Evolutionary conservation across 2,113 vertebrate species (phyloP), one percentile per base, ranked within the genome.

Genomic region (Clarias batrachus): DNA sequence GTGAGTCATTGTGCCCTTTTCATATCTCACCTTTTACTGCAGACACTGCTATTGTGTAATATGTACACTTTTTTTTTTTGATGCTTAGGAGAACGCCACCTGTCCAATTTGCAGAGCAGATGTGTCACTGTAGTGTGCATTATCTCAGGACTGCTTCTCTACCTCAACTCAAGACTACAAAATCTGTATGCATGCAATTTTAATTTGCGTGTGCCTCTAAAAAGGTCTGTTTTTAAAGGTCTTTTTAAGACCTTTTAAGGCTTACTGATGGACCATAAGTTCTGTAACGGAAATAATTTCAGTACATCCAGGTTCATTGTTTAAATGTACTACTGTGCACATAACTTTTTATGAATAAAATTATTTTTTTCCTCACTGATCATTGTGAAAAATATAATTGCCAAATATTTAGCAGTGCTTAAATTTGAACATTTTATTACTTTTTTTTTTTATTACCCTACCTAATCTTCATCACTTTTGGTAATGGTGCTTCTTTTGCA

Each of bases 91-190:
- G 7, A 96, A 94, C 87, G 8, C 87, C 87, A 95, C 93, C 17
- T 96, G 95, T 90, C 95, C 95, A 0, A 94, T 95, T 85, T 96
- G 95, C 91, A 92, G 95, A 89, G 93, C 87, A 0, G 92, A 95
- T 90, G 91, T 95, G 63, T 91, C 92, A 0, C 90, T 93, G 9
- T 63, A 85, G 2, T 73, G 57, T 73, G 3, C 52, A 16, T 66
- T 63, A 66, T 33, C 73, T 85, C 82, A 86, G 77, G 77, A 73
- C 63, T 60, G 19, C 56, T 17, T 79, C 30, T 74, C 87, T 89
- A 90, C 90, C 87, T 91, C 91, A 60, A 56, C 66, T 17, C 23
- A 37, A 17, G 30, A 21, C 41, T 41, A n/a, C 25, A 65, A 27
- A 63, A 21, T 19, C 9, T n/a, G 30, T 41, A 71, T 41, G 54